Conservation (phyloP, 2,888 invertebrate genomes). For the Teleogryllus oceanicus region DNA sequence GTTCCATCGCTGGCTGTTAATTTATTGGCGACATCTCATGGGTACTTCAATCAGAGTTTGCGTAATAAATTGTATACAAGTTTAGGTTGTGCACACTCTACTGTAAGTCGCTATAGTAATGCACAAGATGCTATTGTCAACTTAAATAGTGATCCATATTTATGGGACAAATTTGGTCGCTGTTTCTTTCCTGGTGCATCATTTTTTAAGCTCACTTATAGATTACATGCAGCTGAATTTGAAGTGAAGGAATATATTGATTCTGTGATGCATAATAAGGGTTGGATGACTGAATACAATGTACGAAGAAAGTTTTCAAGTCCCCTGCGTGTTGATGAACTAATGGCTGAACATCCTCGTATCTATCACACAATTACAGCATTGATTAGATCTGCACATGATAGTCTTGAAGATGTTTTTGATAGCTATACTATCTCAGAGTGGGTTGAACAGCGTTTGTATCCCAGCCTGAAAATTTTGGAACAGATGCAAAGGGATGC, state of each 20-base stretch:
- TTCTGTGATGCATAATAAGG: constrained; percentile 36
- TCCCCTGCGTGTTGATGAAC: constrained; percentile 61
- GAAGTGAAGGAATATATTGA: constrained; percentile 43
- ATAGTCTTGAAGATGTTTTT: constrained; percentile 56
- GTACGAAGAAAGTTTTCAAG: constrained; percentile 65
- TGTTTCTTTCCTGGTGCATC: constrained; percentile 64
- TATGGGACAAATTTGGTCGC: constrained; percentile 58
- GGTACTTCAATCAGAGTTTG: constrained; percentile 57
- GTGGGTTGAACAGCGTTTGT: constrained; percentile 65
- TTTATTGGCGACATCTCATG: constrained; percentile 57
- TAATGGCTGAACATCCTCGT: constrained; percentile 55
- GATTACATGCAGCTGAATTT: constrained; percentile 48
- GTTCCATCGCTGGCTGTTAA: constrained; percentile 63
- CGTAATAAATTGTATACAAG: constrained; percentile 50
- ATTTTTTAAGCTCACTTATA: constrained; percentile 52
- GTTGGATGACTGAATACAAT: constrained; percentile 71
- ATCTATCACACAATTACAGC: constrained; percentile 57
- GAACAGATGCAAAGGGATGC: constrained; percentile 56
- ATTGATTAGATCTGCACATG: constrained; percentile 55
- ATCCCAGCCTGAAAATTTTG: constrained; percentile 53
- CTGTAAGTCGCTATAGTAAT: constrained; percentile 32
- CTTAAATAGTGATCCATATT: constrained; percentile 57
- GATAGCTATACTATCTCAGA: constrained; percentile 60
- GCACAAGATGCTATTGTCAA: constrained; percentile 50
- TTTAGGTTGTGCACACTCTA: constrained; percentile 54